Base-by-base conservation (phyloP, 1,140 invertebrate genomes). In the Diachasma alloeum region DNA sequence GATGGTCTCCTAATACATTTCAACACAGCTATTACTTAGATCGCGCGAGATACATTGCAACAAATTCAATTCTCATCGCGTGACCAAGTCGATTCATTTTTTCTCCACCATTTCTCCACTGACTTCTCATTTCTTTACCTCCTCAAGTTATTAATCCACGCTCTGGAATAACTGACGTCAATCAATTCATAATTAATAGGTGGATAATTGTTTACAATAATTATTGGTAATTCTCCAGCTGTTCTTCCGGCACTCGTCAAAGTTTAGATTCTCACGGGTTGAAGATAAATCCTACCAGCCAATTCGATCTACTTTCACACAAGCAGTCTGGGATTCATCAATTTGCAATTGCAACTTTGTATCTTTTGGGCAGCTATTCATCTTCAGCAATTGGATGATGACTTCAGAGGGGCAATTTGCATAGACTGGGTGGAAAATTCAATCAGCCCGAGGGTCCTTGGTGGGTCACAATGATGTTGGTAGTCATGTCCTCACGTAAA, bases 141-240 rank as follows among this genome's bases (percentile, higher is more conserved):
- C 67, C 53, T 31, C 39, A 13, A 37, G 36, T 48, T 22, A 67
- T 66, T 42, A 42, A 37, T 67, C 19, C 63, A 74, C 22, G 17
- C 22, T 17, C 44, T 10, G 39, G 19, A 44, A 44, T 19, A 26
- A 48, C 44, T 19, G 66, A 71, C 68, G 68, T 76, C 68, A 17
- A 76, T 70, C 74, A 76, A 71, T 71, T 69, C 31, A 53, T 76
- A 76, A 76, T 76, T 56, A 76, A 76, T 71, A 70, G 67, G 36
- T 76, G 74, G 46, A 76, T 76, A 76, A 76, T 76, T 76, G 74
- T 76, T 71, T 42, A 37, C 31, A 26, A 71, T 76, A 70, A 76
- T 76, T 76, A 68, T 76, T 67, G 48, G 67, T 76, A 68, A 76
- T 76, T 44, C 42, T 17, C 31, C 1, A 39, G 11, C 48, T 53